Conservation (phyloP, 2,888 invertebrate genomes). For the Athripsodes cinereus region DNA sequence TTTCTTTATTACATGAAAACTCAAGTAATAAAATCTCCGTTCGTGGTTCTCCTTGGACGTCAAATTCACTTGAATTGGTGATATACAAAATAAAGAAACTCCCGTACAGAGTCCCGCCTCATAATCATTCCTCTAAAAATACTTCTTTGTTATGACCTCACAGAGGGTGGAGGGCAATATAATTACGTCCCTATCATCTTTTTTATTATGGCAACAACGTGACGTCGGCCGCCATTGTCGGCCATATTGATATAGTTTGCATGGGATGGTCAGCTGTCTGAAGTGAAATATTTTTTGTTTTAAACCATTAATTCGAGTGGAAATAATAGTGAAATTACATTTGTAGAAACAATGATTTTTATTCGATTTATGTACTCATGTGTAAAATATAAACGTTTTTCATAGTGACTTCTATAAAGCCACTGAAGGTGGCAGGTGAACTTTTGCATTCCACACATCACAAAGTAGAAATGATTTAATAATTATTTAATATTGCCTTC, state of each 20-base stretch:
- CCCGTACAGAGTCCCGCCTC: too few species aligned
- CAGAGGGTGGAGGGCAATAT: too few species aligned
- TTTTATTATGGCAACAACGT: conserved; percentile 36
- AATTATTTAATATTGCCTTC: conserved; percentile 1
- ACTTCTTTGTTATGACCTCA: too few species aligned
- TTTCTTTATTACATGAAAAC: too few species aligned
- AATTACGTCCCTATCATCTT: too few species aligned
- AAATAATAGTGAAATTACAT: not conserved
- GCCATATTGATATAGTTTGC: conserved; percentile 52
- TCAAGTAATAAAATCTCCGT: too few species aligned
- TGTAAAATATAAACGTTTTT: not conserved
- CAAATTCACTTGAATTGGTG: too few species aligned
- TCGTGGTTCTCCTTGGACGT: too few species aligned
- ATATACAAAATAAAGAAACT: too few species aligned
- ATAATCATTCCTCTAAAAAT: too few species aligned
- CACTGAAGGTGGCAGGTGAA: conserved; percentile 43
- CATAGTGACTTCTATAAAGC: conserved; percentile 17
- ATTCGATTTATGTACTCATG: not conserved
- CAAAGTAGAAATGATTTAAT: conserved; percentile 31
- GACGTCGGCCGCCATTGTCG: conserved; percentile 37
- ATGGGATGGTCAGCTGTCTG: conserved; percentile 53
- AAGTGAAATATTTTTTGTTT: conserved; percentile 29
- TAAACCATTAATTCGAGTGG: not conserved
- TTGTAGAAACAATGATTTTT: not conserved
- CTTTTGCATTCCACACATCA: conserved; percentile 48